A percentile compares a stretch with the other conserved stretches of the same genome.
phyloP scores from a whole-genome alignment of 1,140 invertebrate species.

The Euborellia annulipes region DNA sequence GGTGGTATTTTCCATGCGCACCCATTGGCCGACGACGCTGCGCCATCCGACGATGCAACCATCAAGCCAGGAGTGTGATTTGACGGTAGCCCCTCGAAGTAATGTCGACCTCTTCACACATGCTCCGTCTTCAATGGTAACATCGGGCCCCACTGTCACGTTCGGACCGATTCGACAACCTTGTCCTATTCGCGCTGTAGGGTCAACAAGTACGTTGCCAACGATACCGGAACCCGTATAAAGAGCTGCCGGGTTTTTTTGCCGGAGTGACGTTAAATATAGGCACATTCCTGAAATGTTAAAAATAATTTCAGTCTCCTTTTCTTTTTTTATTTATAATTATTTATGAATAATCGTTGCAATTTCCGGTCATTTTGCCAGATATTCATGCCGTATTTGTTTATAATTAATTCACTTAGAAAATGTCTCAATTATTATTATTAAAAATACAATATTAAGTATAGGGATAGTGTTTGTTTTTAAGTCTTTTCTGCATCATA shows the following conservation, averaged over 20 bases:
- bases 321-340: no score
- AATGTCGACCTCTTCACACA: conserved; percentile 89
- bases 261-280: conserved; percentile 63
- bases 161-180: conserved; percentile 96
- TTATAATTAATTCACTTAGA: no score
- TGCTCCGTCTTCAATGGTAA: conserved; percentile 90
- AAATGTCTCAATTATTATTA: no score
- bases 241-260: conserved; percentile 56
- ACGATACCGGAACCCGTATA: conserved; percentile 58
- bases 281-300: conserved; percentile 59
- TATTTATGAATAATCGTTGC: no score
- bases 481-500: no score
- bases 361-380: no score
- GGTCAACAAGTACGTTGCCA: conserved; percentile 86
- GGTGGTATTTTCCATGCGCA: conserved; percentile 93
- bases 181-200: conserved; percentile 79
- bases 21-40: conserved; percentile 88
- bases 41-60: conserved; percentile 94
- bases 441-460: no score
- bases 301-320: no score
- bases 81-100: conserved; percentile 66
- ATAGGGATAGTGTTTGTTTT: no score
- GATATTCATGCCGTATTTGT: no score
- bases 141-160: conserved; percentile 91
- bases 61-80: conserved; percentile 91